Evolutionary conservation across 30 jellyfish, hydroid and myxozoan species (phyloP), one percentile per base, ranked within the genome.

Genomic region (Chrysaora quinquecirrha): DNA sequence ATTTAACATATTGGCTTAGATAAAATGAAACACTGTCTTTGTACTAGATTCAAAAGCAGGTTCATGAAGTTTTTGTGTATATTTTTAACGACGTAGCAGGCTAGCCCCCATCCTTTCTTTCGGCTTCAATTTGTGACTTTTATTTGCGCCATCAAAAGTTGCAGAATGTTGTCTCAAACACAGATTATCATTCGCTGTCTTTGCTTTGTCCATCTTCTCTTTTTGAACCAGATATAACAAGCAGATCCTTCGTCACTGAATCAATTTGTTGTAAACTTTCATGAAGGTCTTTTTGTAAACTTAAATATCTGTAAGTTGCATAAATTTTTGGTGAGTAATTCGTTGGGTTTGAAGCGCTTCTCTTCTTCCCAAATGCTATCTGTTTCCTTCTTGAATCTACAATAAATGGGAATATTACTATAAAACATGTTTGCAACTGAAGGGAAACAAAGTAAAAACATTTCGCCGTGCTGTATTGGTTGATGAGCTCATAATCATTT

Each of bases 331-430:
- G 25, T 9, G 24, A 1, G 71, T 64, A 12, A 2, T 76, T 18
- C 21, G 91, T 67, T 34, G 91, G 91, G 3, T 21, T 47, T 33
- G 91, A 81, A n/a, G 31, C 31, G 71, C 91, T 81, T 34, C 91
- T 73, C n/a, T 1, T 31, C 33, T 69, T 81, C 25, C 71, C 64
- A 34, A 79, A 65, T 6, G 6, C 48, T 61, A 30, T 34, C 54
- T 73, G 78, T 25, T 50, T 81, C 16, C n/a, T 22, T 22, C 48
- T 34, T 46, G 78, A 21, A 14, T 50, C 91, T 81, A 33, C 20
- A 67, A 65, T 10, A 19, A 52, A 52, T 52, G 3, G 68, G 68
- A 52, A 52, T 10, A 19, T 6, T 25, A 52, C 3, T 52, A 22
- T 30, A 49, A 48, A 35, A 19, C 1, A 1, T 72, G 1, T 6